Conservation (phyloP, 2,797 vertebrate species). For the Podarcis lilfordi region DNA sequence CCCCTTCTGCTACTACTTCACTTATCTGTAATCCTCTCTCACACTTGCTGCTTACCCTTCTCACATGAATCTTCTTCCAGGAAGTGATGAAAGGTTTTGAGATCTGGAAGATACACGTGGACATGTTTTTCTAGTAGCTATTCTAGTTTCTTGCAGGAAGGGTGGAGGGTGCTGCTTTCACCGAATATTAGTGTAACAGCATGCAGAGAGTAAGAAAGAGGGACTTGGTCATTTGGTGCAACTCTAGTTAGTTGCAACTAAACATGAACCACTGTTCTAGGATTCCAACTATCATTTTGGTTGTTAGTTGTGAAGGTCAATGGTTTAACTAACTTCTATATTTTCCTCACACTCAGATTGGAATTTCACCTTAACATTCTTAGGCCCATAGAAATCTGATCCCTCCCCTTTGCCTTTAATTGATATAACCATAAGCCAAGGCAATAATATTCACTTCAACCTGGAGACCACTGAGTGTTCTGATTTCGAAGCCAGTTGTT, state of each 20-base stretch:
- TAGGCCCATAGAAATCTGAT: too few relatives aligned
- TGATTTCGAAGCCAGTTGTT: background rate
- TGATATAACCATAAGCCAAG: background rate
- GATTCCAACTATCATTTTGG: background rate
- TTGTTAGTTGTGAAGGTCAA: too few relatives aligned
- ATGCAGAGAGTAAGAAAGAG: background rate
- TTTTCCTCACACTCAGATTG: too few relatives aligned
- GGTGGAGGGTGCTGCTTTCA: background rate
- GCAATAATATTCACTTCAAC: background rate
- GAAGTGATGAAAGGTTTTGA: background rate
- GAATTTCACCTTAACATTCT: too few relatives aligned
- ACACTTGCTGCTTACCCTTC: background rate
- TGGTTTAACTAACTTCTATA: too few relatives aligned
- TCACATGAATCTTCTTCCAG: background rate
- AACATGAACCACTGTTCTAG: background rate
- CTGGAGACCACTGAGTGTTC: too few relatives aligned
- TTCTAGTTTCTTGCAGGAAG: background rate
- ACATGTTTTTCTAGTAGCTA: too few relatives aligned
- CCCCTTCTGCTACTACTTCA: background rate
- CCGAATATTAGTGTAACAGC: background rate
- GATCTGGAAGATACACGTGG: background rate
- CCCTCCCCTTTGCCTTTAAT: too few relatives aligned
- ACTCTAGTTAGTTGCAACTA: too few relatives aligned
- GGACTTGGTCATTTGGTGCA: background rate
- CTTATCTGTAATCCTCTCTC: background rate